These are phyloP conservation scores for Pseudochirops cupreus DNA, from an alignment of 2,797 vertebrate genomes.

Conservation along the genomic window DNA sequence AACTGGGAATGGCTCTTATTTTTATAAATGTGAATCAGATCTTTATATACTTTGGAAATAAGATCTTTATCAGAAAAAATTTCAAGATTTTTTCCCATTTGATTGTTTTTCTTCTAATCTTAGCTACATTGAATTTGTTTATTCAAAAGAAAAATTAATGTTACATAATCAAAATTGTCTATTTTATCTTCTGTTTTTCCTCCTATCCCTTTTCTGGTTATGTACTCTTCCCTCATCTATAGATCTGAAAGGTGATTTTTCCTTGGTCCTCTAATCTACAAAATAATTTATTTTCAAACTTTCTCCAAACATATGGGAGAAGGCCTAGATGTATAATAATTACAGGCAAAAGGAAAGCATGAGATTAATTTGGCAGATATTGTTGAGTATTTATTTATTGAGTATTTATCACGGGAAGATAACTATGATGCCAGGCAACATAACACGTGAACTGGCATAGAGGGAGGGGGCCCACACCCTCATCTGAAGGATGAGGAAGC, in stretches of 20 bases:
- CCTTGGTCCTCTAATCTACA: neutral
- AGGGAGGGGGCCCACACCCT: neutral
- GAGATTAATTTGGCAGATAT: neutral
- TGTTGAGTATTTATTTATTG: neutral
- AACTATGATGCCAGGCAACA: neutral
- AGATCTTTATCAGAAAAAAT: neutral
- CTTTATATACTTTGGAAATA: neutral
- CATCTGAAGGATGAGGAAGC: constrained; percentile 39
- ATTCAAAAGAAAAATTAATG: neutral
- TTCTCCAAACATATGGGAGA: neutral
- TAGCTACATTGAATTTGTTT: neutral
- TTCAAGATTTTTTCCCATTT: neutral
- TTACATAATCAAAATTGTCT: neutral
- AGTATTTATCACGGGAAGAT: neutral
- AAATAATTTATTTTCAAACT: neutral
- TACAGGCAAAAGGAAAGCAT: neutral
- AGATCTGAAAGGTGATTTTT: neutral
- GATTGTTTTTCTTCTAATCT: neutral
- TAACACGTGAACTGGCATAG: neutral
- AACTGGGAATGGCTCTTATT: neutral
- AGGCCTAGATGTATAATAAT: neutral
- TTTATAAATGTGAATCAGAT: neutral
- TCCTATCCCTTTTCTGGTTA: neutral
- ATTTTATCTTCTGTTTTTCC: neutral
- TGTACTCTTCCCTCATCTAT: neutral